Percentiles rank a stretch among this genome's conserved stretches.
These are phyloP conservation scores for Serilophus lunatus DNA, from an alignment of 2,113 vertebrate genomes.

Conservation along the genomic window DNA sequence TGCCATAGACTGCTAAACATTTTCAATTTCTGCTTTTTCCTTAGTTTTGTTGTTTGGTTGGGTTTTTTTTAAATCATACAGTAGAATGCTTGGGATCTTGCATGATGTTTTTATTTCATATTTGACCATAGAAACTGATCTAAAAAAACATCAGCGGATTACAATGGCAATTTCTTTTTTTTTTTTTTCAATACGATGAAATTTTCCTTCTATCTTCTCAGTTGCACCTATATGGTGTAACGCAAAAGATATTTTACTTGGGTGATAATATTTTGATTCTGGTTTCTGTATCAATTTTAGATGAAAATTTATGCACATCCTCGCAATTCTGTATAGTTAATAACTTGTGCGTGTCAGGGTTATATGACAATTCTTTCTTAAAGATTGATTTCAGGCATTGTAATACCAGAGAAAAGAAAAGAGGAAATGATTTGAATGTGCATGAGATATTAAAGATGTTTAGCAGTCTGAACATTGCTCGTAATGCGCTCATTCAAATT, in stretches of 20 bases:
- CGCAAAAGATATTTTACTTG: not conserved
- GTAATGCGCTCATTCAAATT: accelerated
- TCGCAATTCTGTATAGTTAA: not conserved
- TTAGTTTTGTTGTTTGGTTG: not conserved
- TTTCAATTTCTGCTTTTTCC: not conserved
- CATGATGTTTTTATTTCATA: not conserved
- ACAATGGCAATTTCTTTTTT: not conserved
- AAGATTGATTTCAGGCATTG: not conserved
- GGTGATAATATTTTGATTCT: not conserved
- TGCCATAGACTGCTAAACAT: accelerated
- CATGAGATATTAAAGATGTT: not conserved
- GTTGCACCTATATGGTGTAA: not conserved
- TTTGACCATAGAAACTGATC: not conserved
- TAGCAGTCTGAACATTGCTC: not conserved
- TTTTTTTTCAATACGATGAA: not conserved
- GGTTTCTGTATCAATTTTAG: not conserved
- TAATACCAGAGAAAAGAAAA: not conserved
- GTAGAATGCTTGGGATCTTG: not conserved
- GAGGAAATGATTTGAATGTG: not conserved
- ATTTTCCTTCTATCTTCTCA: not conserved
- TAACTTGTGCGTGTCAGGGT: not conserved
- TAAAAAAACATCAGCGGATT: not conserved
- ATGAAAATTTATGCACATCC: not conserved
- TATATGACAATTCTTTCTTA: not conserved
- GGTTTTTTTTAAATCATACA: not conserved